Conservation (phyloP, 1,140 invertebrate genomes). For the Neelides sp. region DNA sequence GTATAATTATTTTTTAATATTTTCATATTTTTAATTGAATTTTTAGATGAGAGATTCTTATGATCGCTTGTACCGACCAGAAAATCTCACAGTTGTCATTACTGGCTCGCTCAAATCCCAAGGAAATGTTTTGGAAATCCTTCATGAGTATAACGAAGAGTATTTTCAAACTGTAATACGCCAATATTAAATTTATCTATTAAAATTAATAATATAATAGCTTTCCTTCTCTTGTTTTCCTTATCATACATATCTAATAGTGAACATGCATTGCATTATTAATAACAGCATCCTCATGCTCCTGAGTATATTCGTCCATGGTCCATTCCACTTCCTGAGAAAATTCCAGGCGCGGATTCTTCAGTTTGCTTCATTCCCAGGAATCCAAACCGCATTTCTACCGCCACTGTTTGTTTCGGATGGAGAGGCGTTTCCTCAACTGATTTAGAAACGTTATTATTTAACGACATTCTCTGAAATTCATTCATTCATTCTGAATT, state of each 20-base stretch:
- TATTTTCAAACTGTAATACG: conserved; percentile 17
- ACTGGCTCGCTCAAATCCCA: conserved; percentile 16
- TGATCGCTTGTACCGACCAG: conserved; percentile 24
- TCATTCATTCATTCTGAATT: not conserved
- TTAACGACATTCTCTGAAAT: not conserved
- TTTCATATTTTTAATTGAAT: not conserved
- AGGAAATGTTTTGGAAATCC: conserved; percentile 15
- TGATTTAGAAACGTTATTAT: conserved; percentile 19
- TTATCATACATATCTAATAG: not conserved
- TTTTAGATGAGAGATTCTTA: conserved; percentile 24
- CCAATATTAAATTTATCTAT: not conserved
- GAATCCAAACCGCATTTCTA: conserved; percentile 11
- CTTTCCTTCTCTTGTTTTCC: not conserved
- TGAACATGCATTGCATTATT: not conserved
- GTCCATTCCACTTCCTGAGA: conserved; percentile 7
- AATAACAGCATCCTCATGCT: conserved; percentile 14
- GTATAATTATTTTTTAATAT: not conserved
- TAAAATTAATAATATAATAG: not conserved
- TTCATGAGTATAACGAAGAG: conserved; percentile 22
- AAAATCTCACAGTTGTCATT: conserved; percentile 24
- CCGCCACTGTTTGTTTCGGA: conserved; percentile 22
- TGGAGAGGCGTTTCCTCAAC: conserved; percentile 19
- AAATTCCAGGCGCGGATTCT: not conserved
- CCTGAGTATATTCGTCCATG: conserved; percentile 21
- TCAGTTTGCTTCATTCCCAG: conserved; percentile 15